These are phyloP conservation scores for Campylorhamphus procurvoides DNA, from an alignment of 2,113 vertebrate species.

Conservation along the genomic window DNA sequence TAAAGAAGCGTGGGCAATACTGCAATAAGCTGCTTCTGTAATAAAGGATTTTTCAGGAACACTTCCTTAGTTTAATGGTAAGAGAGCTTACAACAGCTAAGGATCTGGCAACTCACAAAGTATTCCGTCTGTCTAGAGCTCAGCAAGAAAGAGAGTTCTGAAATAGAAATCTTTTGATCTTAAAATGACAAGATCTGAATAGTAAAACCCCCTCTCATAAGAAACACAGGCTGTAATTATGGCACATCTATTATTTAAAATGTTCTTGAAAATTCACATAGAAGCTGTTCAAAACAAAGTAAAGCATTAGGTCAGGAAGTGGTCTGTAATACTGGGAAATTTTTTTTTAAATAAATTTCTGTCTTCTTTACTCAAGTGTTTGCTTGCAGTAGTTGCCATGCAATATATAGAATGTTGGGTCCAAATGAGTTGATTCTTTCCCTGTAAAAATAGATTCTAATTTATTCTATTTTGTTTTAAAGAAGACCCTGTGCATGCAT, in stretches of 20 bases:
- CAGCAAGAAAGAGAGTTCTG: constrained; percentile 33
- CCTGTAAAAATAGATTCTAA: neutral
- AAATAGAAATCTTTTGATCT: constrained; percentile 66
- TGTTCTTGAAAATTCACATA: constrained; percentile 32
- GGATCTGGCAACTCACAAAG: neutral
- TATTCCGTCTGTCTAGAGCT: constrained; percentile 49
- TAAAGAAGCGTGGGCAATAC: neutral
- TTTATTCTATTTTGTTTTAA: neutral
- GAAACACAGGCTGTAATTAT: constrained; percentile 63
- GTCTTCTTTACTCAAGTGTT: neutral
- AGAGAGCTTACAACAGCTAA: neutral
- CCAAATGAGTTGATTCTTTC: neutral
- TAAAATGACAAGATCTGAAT: constrained; percentile 60
- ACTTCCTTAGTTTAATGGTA: neutral
- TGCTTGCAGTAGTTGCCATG: neutral
- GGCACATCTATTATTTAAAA: constrained; percentile 59
- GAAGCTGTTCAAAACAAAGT: constrained; percentile 33
- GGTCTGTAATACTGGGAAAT: neutral
- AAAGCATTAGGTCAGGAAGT: constrained; percentile 12
- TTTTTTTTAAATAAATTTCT: neutral
- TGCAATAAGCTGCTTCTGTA: neutral
- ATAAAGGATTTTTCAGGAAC: constrained; percentile 25
- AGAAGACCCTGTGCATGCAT: neutral
- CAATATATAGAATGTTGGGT: neutral
- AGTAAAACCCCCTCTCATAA: constrained; percentile 41